Conservation (phyloP, 2,113 vertebrate genomes). For the Bungarus multicinctus region DNA sequence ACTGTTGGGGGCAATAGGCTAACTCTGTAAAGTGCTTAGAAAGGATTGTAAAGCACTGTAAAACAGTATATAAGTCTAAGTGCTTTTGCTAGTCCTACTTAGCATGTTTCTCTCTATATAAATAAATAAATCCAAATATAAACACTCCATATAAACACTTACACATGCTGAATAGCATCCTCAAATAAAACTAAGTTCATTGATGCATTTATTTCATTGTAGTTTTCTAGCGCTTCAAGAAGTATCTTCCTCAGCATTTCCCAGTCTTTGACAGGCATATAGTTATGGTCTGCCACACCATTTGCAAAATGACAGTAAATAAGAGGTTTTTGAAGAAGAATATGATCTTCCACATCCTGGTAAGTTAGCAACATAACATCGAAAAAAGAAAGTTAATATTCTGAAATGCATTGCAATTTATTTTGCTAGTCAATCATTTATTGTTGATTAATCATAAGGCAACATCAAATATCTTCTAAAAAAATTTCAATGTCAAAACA, state of each 20-base stretch:
- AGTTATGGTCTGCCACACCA: constrained; percentile 53
- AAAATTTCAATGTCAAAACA: not conserved
- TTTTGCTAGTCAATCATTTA: not conserved
- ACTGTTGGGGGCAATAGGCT: no score
- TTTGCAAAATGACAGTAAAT: constrained; percentile 76
- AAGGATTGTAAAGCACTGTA: no score
- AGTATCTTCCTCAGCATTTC: constrained; percentile 67
- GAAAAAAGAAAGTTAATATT: constrained; percentile 5
- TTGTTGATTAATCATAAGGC: not conserved
- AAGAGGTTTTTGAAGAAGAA: constrained; percentile 67
- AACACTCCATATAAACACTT: constrained; percentile 24
- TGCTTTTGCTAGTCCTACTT: not conserved
- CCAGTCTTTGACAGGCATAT: constrained; percentile 72
- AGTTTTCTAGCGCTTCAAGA: constrained; percentile 72
- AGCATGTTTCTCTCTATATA: not conserved
- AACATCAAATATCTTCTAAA: not conserved
- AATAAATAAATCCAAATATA: not conserved
- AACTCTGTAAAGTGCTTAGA: no score
- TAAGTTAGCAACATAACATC: constrained; percentile 9
- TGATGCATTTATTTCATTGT: constrained; percentile 73
- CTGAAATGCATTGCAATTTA: not conserved
- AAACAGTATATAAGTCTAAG: no score
- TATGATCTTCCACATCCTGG: constrained; percentile 67
- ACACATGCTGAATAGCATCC: constrained; percentile 78
- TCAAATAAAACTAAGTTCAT: constrained; percentile 80